Percentiles rank a stretch among this genome's conserved stretches.
phyloP scores from a whole-genome alignment of 2,888 invertebrate genomes.

The Sicus ferrugineus region DNA sequence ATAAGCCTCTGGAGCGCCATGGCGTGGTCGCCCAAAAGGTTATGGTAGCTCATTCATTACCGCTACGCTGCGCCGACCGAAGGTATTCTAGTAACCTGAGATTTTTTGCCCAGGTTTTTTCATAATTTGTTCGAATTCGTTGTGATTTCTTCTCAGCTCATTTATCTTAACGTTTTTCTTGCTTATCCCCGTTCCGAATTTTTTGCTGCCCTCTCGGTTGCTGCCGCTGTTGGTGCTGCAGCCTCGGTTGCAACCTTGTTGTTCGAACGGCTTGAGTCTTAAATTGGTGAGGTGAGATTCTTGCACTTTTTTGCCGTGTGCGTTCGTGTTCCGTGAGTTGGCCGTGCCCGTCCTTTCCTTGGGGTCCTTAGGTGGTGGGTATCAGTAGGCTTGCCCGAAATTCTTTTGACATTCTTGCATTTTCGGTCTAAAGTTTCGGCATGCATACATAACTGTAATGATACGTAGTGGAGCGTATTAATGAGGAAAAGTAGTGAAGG shows the following conservation, averaged over 20 bases:
- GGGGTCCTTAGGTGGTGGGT: background rate
- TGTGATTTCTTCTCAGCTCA: background rate
- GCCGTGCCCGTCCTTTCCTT: background rate
- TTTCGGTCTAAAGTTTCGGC: background rate
- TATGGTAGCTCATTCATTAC: constrained; percentile 13
- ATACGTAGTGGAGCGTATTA: too few species aligned
- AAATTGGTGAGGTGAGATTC: constrained; percentile 6
- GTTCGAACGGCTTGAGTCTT: background rate
- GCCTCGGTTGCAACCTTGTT: background rate
- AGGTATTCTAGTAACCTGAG: constrained; percentile 25
- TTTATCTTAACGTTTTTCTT: constrained; percentile 1
- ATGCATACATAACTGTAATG: background rate
- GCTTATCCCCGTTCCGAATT: background rate
- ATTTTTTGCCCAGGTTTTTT: background rate
- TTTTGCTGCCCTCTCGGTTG: background rate
- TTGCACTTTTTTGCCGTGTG: background rate
- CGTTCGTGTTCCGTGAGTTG: background rate
- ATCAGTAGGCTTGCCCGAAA: background rate
- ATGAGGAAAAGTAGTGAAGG: too few species aligned
- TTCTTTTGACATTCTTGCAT: constrained; percentile 14
- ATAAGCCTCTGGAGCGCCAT: constrained; percentile 22
- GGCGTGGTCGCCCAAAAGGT: constrained; percentile 14
- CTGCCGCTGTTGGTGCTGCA: background rate
- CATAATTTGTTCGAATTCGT: background rate
- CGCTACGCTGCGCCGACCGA: too few species aligned